phyloP scores from a whole-genome alignment of 2,797 vertebrate genomes.

The Myripristis jacobus region DNA sequence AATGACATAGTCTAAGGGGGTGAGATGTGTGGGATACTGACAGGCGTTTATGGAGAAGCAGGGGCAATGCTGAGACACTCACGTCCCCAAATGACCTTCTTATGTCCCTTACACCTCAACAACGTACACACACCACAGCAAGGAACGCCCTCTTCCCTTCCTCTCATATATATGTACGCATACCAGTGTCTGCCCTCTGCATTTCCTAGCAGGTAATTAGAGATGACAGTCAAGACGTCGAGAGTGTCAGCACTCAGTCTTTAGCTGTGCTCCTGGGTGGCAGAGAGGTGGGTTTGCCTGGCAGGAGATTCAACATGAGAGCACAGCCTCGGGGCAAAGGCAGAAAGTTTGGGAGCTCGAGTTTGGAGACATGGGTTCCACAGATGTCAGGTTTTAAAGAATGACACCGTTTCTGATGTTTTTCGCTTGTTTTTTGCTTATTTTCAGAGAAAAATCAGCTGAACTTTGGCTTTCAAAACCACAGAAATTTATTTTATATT shows the following conservation, averaged over 20 bases:
- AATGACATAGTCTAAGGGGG: background rate
- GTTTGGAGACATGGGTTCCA: background rate
- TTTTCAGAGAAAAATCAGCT: too few species aligned
- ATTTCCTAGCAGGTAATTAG: slow-evolving; percentile 26
- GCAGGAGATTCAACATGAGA: background rate
- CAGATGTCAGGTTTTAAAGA: too few species aligned
- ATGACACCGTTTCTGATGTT: too few species aligned
- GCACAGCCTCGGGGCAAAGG: too few species aligned
- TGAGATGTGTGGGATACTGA: slow-evolving; percentile 15
- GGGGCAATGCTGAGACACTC: slow-evolving; percentile 12
- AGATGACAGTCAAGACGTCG: slow-evolving; percentile 29
- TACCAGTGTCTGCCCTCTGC: slow-evolving; percentile 19
- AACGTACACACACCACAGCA: background rate
- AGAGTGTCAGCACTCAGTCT: slow-evolving; percentile 37
- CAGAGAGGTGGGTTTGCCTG: background rate
- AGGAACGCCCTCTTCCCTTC: background rate
- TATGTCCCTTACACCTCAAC: too few species aligned
- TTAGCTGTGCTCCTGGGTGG: background rate
- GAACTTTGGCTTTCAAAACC: too few species aligned
- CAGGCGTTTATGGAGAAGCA: slow-evolving; percentile 45
- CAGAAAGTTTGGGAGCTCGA: background rate
- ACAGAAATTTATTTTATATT: too few species aligned
- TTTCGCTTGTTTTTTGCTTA: too few species aligned
- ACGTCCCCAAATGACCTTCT: slow-evolving; percentile 12
- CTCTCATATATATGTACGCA: background rate